Evolutionary conservation across 2,797 vertebrate genomes (phyloP).

Genomic region (Prionace glauca): DNA sequence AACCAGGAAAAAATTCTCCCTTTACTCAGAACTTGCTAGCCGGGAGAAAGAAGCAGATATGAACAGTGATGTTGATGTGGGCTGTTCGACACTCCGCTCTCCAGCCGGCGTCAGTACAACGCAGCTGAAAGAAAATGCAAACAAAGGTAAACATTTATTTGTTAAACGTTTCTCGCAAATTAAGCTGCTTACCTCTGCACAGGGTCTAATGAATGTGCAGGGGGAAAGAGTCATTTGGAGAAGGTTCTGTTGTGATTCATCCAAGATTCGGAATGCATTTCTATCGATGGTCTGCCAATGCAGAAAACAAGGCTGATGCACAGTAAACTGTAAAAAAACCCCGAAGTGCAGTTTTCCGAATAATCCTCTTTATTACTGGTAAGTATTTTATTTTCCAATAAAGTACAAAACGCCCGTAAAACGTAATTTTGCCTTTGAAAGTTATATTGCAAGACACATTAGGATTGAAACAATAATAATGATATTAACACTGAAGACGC

Average conservation of each 20-base stretch:
- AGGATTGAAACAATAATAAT: neutral
- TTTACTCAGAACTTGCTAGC: constrained; percentile 84
- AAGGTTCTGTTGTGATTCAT: constrained; percentile 9
- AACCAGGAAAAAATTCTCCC: constrained; percentile 84
- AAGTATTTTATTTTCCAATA: neutral
- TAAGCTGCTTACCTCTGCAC: neutral
- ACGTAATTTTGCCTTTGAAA: constrained; percentile 6
- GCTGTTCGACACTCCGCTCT: constrained; percentile 87
- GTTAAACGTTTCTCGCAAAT: neutral
- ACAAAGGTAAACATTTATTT: constrained; percentile 73
- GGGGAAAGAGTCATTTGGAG: neutral
- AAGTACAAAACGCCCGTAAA: neutral
- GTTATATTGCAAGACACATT: neutral
- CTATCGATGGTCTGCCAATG: neutral
- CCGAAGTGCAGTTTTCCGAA: neutral
- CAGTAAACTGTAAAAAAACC: neutral
- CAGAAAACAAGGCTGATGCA: neutral
- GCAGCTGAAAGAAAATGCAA: constrained; percentile 91
- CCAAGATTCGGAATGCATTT: neutral
- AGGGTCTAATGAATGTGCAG: neutral
- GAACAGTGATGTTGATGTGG: constrained; percentile 97
- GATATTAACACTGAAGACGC: neutral
- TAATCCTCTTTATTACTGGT: neutral
- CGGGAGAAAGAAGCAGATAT: constrained; percentile 78
- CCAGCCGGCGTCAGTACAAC: constrained; percentile 67